phyloP scores from a whole-genome alignment of 2,888 invertebrate genomes.

The Dione juno region DNA sequence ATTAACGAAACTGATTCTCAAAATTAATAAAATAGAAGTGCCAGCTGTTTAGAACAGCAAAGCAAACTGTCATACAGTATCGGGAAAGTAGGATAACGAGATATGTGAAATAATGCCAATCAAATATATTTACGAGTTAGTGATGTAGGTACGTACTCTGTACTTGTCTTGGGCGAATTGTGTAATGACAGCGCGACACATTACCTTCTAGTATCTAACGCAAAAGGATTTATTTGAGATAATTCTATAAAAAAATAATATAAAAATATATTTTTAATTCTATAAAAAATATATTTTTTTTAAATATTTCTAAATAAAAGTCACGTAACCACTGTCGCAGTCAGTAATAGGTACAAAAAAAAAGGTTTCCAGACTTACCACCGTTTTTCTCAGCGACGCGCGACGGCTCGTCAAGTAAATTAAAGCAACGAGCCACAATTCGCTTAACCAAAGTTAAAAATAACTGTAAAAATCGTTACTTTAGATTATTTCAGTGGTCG shows the following conservation, averaged over 20 bases:
- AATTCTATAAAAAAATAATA: no score
- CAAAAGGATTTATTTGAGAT: neutral
- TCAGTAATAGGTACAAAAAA: conserved; percentile 14
- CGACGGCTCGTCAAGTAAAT: conserved; percentile 6
- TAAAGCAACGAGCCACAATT: conserved; percentile 24
- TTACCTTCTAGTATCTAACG: neutral
- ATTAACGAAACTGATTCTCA: no score
- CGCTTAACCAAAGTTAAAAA: conserved; percentile 54
- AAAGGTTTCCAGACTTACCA: neutral
- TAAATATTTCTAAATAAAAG: conserved; percentile 3
- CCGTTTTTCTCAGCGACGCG: neutral
- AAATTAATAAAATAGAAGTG: no score
- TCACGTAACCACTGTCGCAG: neutral
- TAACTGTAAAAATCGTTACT: conserved; percentile 70
- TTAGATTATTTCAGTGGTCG: conserved; percentile 57
- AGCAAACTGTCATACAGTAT: no score
- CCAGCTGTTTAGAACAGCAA: no score
- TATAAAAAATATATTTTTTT: neutral
- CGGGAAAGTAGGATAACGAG: no score
- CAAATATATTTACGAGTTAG: no score
- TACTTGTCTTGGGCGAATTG: neutral
- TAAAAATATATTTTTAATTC: neutral
- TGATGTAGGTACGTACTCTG: no score
- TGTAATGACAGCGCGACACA: conserved; percentile 15
- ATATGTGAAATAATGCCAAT: no score